Conservation (phyloP, 1,140 invertebrate species). For the Neotoxoptera formosana region DNA sequence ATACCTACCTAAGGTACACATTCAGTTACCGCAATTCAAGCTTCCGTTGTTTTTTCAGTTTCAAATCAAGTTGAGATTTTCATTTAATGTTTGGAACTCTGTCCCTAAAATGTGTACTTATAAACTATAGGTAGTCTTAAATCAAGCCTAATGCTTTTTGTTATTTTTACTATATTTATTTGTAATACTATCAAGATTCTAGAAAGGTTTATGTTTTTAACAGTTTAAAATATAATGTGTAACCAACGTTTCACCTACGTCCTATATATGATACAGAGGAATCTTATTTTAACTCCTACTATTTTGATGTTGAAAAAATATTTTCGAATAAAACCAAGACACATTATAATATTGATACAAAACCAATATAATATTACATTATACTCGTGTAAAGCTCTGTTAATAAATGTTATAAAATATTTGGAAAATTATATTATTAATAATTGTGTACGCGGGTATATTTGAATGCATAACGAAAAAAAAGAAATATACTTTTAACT, state of each 20-base stretch:
- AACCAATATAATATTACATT: background rate
- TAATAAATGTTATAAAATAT: background rate
- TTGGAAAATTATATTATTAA: background rate
- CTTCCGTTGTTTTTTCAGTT: background rate
- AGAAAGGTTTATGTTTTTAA: too few species aligned
- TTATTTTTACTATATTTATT: background rate
- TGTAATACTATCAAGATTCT: background rate
- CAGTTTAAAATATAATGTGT: too few species aligned
- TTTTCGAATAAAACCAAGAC: background rate
- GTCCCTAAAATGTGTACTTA: background rate
- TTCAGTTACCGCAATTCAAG: background rate
- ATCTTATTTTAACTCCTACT: background rate
- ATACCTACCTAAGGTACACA: background rate
- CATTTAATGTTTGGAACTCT: background rate
- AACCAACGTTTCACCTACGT: background rate
- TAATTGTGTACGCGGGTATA: background rate
- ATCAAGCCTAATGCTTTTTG: background rate
- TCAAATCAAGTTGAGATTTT: constrained; percentile 8
- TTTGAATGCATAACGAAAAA: background rate
- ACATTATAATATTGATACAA: background rate
- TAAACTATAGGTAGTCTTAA: background rate
- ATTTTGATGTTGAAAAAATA: background rate
- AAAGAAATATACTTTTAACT: background rate
- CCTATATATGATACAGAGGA: background rate
- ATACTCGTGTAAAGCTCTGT: background rate